Evolutionary conservation across 2,113 vertebrate genomes (phyloP), one percentile per base, ranked within the genome.

Genomic region (Chaetura pelagica): DNA sequence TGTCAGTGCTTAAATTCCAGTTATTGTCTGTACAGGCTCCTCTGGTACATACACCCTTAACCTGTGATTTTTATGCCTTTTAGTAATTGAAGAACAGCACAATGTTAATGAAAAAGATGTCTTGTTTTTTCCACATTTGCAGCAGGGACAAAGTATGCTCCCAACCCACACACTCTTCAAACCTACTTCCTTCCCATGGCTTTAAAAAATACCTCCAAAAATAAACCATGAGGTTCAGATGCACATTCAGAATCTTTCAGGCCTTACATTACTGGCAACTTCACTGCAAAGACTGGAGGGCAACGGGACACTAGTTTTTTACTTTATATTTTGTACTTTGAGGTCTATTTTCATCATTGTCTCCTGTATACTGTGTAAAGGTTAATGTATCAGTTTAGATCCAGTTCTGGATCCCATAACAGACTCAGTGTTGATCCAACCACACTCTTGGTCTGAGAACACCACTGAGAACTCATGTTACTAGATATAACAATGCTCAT

Each of bases 41-140:
- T 67, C 64, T 84, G 34, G 32, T 59, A 67, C 7, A 26, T 7
- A 14, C 10, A 80, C 42, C 55, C 30, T 73, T 68, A 79, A 83
- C 46, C 57, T 67, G 29, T 20, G 55, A 48, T 72, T 94, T 86
- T 89, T 71, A 58, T 63, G 32, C 13, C 13, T 88, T 68, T 85
- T 78, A 55, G 32, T 77, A 1, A 2, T 35, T 30, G 52, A 59
- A 78, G 32, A 16, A 87, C 26, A 89, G 7, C 44, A 67, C 4
- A 2, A 14, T 5, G 5, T 27, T 30, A 94, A 7, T 27, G 12
- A 51, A 84, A 84, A 84, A 55, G 7, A 38, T 66, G 12, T 4
- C 1, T 0, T 66, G 12, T 4, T 1, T 0, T 58, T 68, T 67
- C 34, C 12, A 10, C 26, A 30, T 68, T 79, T 81, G 9, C 9